Conservation (phyloP, 1,140 invertebrate genomes). For the Ips nitidus region DNA sequence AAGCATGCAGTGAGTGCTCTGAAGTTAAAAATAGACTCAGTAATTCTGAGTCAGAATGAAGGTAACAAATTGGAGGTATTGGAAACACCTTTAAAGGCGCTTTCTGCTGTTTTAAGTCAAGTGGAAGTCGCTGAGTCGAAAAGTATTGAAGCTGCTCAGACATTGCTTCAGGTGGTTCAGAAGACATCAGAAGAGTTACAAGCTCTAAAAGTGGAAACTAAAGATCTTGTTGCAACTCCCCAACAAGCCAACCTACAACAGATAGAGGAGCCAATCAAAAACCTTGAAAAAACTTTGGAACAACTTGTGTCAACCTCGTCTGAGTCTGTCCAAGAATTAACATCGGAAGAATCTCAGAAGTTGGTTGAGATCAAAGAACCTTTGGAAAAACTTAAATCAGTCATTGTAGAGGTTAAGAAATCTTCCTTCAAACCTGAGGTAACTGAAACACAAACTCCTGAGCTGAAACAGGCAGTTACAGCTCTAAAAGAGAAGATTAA, state of each 20-base stretch:
- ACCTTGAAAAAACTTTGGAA: conserved; percentile 4
- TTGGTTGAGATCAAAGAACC: conserved; percentile 12
- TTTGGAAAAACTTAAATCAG: conserved; percentile 14
- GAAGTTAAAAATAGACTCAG: conserved; percentile 9
- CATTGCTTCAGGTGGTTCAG: conserved; percentile 1
- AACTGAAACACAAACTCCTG: conserved; percentile 2
- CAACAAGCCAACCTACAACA: conserved; percentile 17
- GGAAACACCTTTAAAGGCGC: conserved; percentile 18
- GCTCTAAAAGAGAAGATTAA: not conserved
- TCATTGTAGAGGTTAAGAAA: conserved; percentile 2
- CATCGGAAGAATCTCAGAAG: conserved; percentile 13
- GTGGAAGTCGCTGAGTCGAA: conserved; percentile 2
- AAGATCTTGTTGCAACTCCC: conserved; percentile 5
- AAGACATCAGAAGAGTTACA: conserved; percentile 6
- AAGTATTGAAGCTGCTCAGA: not conserved
- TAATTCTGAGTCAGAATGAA: not conserved
- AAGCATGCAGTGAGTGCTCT: conserved; percentile 24
- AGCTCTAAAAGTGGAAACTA: not conserved
- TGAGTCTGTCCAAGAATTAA: conserved; percentile 19
- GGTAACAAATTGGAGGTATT: conserved; percentile 16
- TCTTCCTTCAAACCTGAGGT: not conserved
- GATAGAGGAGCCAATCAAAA: not conserved
- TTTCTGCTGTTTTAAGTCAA: conserved; percentile 11
- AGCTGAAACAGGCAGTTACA: conserved; percentile 6
- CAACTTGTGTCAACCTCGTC: not conserved